Percentiles rank a stretch among this genome's conserved stretches.
Conservation (phyloP, 2,888 invertebrate genomes). For the Scaptomyza caliginosa region DNA sequence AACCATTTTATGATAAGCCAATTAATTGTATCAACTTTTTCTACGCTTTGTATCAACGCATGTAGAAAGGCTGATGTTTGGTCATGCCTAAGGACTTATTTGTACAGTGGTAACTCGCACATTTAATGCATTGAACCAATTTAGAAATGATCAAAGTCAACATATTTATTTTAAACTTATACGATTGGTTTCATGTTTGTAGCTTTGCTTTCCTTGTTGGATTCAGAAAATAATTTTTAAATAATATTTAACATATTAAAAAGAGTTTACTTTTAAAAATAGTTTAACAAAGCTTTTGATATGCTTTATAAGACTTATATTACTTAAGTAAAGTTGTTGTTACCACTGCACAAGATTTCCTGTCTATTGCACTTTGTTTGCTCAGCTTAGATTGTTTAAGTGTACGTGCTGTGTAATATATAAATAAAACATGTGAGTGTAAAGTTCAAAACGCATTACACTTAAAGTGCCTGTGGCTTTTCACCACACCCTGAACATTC, state of each 20-base stretch:
- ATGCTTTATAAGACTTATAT: too few species aligned
- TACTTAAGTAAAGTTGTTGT: too few species aligned
- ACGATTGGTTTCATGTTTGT: not conserved
- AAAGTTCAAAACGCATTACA: slow-evolving; percentile 1
- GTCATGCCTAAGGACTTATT: slow-evolving; percentile 1
- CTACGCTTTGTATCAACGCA: not conserved
- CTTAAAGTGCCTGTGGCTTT: slow-evolving; percentile 17
- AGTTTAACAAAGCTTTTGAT: too few species aligned
- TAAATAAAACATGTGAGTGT: slow-evolving; percentile 5
- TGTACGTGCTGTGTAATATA: slow-evolving; percentile 3
- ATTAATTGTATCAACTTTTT: not conserved
- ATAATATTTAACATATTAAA: too few species aligned
- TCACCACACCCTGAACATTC: slow-evolving; percentile 34
- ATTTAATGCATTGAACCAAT: not conserved
- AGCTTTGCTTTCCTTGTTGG: not conserved
- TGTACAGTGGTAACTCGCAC: slow-evolving; percentile 1
- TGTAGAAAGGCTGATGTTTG: not conserved
- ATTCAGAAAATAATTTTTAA: too few species aligned
- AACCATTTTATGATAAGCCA: not conserved
- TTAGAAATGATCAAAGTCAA: not conserved
- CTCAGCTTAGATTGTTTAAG: not conserved
- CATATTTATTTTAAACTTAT: not conserved
- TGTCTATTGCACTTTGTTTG: not conserved
- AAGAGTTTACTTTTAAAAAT: too few species aligned
- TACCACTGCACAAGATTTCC: not conserved